phyloP scores from a whole-genome alignment of 2,888 invertebrate species.

The Lepas anatifera region DNA sequence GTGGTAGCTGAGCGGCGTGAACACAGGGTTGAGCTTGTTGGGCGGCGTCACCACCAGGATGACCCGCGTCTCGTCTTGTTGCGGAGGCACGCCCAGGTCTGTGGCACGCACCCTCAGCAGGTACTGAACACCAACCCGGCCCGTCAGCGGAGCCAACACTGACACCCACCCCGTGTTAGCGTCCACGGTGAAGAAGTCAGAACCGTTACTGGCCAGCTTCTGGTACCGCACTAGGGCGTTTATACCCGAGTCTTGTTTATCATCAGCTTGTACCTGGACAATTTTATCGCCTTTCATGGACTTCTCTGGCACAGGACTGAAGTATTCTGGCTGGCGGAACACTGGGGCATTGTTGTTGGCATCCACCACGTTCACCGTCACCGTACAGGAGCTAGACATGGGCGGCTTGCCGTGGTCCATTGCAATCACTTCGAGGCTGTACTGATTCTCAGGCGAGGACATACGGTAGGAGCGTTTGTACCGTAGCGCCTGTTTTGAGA shows the following conservation, averaged over 20 bases:
- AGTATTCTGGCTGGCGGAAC: conserved; percentile 54
- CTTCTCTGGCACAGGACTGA: conserved; percentile 65
- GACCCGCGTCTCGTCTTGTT: conserved; percentile 59
- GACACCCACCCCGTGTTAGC: conserved; percentile 50
- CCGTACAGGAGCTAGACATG: conserved; percentile 73
- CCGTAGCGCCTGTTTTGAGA: conserved; percentile 64
- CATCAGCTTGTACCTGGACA: conserved; percentile 26
- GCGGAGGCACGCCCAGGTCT: conserved; percentile 79
- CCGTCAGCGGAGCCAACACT: conserved; percentile 46
- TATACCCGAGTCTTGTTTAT: conserved; percentile 33
- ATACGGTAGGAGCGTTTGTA: conserved; percentile 61
- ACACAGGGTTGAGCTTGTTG: conserved; percentile 65
- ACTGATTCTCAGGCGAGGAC: conserved; percentile 76
- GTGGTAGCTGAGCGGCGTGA: conserved; percentile 64
- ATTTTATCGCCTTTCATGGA: conserved; percentile 23
- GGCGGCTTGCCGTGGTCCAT: conserved; percentile 93
- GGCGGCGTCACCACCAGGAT: conserved; percentile 70
- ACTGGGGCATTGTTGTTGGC: conserved; percentile 83
- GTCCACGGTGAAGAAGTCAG: conserved; percentile 32
- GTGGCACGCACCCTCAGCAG: conserved; percentile 57
- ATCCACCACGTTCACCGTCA: conserved; percentile 78
- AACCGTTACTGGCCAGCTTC: conserved; percentile 32
- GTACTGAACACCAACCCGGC: conserved; percentile 43
- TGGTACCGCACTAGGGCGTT: conserved; percentile 34
- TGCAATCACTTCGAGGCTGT: conserved; percentile 75